Percentiles rank a stretch among this genome's conserved stretches.
Conservation (phyloP, 2,797 vertebrate species). For the Urocyon cinereoargenteus region DNA sequence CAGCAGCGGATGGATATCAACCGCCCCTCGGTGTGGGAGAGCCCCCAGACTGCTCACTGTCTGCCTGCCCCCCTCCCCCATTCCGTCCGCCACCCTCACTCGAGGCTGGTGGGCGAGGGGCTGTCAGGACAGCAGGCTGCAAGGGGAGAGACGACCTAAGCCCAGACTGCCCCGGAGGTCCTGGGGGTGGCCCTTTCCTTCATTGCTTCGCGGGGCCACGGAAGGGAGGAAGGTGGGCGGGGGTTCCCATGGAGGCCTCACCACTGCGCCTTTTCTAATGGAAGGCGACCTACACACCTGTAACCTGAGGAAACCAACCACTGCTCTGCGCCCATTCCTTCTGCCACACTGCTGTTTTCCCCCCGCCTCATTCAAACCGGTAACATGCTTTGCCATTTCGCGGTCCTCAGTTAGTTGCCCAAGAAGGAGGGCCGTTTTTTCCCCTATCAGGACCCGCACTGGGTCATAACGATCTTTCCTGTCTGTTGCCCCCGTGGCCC, state of each 20-base stretch:
- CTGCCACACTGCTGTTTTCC: neutral
- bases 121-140: neutral
- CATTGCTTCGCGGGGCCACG: neutral
- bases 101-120: neutral
- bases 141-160: neutral
- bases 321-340: neutral
- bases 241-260: neutral
- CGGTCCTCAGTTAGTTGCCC: neutral
- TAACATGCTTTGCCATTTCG: neutral
- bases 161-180: neutral
- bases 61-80: neutral
- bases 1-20: constrained; percentile 40
- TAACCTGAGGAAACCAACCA: neutral
- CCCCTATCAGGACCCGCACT: neutral
- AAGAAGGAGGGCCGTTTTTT: neutral
- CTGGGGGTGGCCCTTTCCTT: neutral
- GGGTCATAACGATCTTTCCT: neutral
- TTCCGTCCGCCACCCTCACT: neutral
- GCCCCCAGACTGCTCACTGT: neutral
- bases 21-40: fast-evolving
- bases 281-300: neutral
- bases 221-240: neutral
- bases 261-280: neutral
- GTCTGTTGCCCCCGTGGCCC: neutral
- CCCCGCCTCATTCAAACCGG: neutral